Base-by-base conservation (phyloP, 2,113 vertebrate species). In the Antechinus stuartii region DNA sequence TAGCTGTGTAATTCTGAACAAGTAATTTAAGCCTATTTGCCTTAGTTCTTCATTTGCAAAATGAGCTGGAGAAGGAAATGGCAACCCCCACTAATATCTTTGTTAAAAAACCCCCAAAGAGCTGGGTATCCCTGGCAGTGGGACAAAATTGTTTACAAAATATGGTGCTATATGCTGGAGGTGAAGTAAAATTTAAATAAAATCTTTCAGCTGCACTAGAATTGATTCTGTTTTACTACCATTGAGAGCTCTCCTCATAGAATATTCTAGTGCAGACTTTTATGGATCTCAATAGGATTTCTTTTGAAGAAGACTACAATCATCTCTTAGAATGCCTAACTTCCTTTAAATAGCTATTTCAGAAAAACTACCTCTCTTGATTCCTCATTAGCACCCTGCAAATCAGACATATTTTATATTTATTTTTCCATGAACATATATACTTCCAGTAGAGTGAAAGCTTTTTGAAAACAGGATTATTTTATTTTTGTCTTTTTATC, bases 401-500 rank as follows among this genome's bases (percentile, higher is more conserved):
- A 84, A 84, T 42, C n/a, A 42, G 35, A n/a, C 42, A 84, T 84
- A 84, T n/a, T 76, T 76, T n/a, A n/a, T 19, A 76, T 76, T n/a
- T 76, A 35, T 5, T 76, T 76, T 76, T 76, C 14, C 35, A 76
- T 42, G 68, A 42, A 84, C 19, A 42, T 84, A n/a, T 42, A 8
- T 27, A 8, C 1, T 91, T 19, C 35, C 25, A 23, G 96, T 90
- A 61, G 49, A 92, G 61, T 89, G 42, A 54, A 89, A 92, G 19
- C 26, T 95, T 16, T 23, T 46, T 26, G 46, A 96, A 92, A 93
- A 25, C 8, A 92, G 47, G 90, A n/a, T 46, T 54, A 52, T 84
- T 84, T 22, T n/a, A 53, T 90, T 68, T 94, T 47, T 93, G 61
- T 25, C 24, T 96, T 93, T 89, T 56, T 91, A 56, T 5, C n/a